A percentile compares a stretch with the other conserved stretches of the same genome.
Evolutionary conservation across 2,797 vertebrate species (phyloP).

Genomic region (Bradypodion pumilum): DNA sequence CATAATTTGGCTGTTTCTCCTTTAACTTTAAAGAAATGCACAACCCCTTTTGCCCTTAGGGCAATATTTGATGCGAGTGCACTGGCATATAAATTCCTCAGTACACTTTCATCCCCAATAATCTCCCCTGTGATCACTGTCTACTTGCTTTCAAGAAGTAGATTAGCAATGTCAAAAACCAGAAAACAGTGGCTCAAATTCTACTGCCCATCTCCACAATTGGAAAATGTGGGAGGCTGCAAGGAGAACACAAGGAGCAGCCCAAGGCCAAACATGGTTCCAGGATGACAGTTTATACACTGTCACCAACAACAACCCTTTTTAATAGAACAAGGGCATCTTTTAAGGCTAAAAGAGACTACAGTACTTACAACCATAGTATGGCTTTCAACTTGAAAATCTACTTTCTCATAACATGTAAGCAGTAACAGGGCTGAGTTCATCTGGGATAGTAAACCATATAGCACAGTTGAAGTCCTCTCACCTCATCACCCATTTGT

Average conservation of each 20-base stretch:
- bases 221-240: background rate
- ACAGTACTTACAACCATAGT: background rate
- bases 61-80: background rate
- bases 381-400: background rate
- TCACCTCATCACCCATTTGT: slow-evolving; percentile 98
- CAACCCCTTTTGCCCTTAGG: background rate
- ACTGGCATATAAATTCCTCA: background rate
- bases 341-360: background rate
- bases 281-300: background rate
- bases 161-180: background rate
- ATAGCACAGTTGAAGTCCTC: slow-evolving; percentile 14
- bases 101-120: background rate
- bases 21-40: background rate
- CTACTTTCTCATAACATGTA: background rate
- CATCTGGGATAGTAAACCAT: background rate
- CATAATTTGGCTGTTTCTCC: background rate
- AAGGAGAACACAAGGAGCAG: background rate
- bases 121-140: background rate
- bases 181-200: background rate
- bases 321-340: background rate
- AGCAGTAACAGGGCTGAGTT: background rate
- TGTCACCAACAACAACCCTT: no score
- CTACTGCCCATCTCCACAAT: background rate
- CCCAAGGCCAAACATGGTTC: background rate
- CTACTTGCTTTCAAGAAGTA: background rate